Conservation (phyloP, 2,797 vertebrate species). For the Halcyon leucocephala region DNA sequence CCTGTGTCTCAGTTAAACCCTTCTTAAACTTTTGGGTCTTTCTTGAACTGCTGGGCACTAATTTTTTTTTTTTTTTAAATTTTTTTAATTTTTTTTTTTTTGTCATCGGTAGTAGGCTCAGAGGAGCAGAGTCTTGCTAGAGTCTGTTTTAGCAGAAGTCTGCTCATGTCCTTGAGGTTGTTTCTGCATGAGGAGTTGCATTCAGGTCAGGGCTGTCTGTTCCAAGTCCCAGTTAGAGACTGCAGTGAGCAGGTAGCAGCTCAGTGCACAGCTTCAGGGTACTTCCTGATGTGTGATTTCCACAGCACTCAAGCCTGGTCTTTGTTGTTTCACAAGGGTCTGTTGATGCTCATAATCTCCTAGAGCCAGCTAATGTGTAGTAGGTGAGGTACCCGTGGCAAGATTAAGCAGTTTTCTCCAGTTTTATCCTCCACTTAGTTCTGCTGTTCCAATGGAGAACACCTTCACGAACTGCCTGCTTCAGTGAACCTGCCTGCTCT, state of each 20-base stretch:
- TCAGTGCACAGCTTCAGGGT: not conserved
- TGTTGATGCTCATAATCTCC: not conserved
- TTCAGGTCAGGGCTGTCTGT: not conserved
- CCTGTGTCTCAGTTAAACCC: not conserved
- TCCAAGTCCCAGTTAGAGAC: not conserved
- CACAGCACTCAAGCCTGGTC: not conserved
- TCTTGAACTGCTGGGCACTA: not conserved
- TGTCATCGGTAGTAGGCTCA: not conserved
- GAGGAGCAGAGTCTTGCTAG: not conserved
- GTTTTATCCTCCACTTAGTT: not conserved
- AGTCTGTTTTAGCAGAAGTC: not conserved
- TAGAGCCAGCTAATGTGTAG: not conserved
- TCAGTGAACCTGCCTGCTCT: not conserved
- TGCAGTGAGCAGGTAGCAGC: not conserved
- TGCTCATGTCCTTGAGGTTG: not conserved
- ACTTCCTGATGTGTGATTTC: not conserved
- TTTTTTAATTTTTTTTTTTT: not conserved
- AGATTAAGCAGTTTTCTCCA: not conserved
- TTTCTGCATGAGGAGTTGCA: not conserved
- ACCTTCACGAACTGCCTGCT: not conserved
- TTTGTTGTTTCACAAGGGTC: not conserved
- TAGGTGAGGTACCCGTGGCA: not conserved
- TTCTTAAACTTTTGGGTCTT: not conserved
- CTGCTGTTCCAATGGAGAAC: not conserved
- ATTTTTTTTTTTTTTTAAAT: not conserved